Base-by-base conservation (phyloP, 35 echinoderm and acorn worm species). In the Heliocidaris tuberculata region DNA sequence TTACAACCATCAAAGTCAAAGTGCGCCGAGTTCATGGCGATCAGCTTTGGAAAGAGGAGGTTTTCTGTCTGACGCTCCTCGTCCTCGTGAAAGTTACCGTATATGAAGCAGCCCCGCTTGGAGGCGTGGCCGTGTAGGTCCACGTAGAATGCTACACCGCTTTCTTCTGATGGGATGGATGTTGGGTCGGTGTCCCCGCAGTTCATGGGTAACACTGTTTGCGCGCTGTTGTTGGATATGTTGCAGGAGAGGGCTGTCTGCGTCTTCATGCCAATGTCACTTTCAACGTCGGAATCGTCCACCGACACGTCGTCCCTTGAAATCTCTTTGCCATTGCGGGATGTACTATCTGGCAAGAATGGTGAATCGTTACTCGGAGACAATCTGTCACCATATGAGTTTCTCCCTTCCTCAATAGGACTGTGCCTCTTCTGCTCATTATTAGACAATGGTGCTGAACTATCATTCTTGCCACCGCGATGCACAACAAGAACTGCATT, bases 1-100 rank as follows among this genome's bases (percentile, higher is more conserved):
- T 97, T 99, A 93, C 98, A 99, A 7, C 96, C 98, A 86, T 97
- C 97, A 94, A 99, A 99, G 86, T 99, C 98, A 95, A 99, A 99
- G 86, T 99, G 96, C 19, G 98, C 97, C 4, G 98, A 96, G 90
- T 99, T 99, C 95, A 99, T 92, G 0, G 98, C 94, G 27, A 99
- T 96, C 89, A 99, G 93, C 70, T 99, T 99, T 15, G 98, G 96
- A 60, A 92, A 99, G 13, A 99, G 97, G 32, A 99, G 87, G 94
- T 99, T 99, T 31, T 99, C 98, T 6, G 97, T 86, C 70, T 99
- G 98, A 16, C 96, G 48, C 1, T 96, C 95, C 21, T 96, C 98
- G 4, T 97, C 96, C 10, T 95, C 93, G 1, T 96, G 94, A 86
- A 96, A 95, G 50, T 99, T 99, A 31, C 98, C 98, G 86, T 99